A percentile compares a stretch with the other conserved stretches of the same genome.
phyloP scores from a whole-genome alignment of 2,113 vertebrate genomes.

The western clawed frog (Xenopus tropicalis) region UCB_Xtro_10.0 CM004452.2:17675501-17676000 shows the following conservation, averaged over 20 bases:
- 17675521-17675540: constrained; percentile 91
- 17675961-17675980: too few species aligned
- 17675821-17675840: too few species aligned
- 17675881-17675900: too few species aligned
- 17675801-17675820: not conserved
- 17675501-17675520: constrained; percentile 97
- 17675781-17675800: not conserved
- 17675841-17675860: too few species aligned
- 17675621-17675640: constrained; percentile 93
- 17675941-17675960: too few species aligned
- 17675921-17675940: too few species aligned
- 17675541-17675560: constrained; percentile 85
- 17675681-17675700: constrained; percentile 94
- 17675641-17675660: constrained; percentile 90
- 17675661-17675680: constrained; percentile 83
- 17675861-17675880: too few species aligned
- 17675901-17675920: too few species aligned
- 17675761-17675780: too few species aligned
- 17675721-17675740: not conserved
- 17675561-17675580: constrained; percentile 80
- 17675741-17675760: too few species aligned
- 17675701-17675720: constrained; percentile 72
- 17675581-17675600: constrained; percentile 86
- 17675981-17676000: too few species aligned
- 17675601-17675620: constrained; percentile 93